These are phyloP conservation scores for Triplophysa bombifrons DNA, from an alignment of 2,797 vertebrate genomes.

Conservation along the genomic window DNA sequence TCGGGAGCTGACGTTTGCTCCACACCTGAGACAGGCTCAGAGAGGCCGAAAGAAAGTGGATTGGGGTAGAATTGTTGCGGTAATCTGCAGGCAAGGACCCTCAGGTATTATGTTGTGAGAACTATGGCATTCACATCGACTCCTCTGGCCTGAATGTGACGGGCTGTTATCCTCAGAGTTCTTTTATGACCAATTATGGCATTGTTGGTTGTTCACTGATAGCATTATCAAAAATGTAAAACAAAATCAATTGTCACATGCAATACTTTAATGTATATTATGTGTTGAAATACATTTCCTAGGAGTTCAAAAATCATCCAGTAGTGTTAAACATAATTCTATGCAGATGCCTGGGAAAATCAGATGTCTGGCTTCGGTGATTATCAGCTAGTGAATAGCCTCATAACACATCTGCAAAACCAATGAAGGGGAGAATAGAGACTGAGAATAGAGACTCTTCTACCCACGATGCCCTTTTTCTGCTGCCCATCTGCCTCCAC, in stretches of 20 bases:
- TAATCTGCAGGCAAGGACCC: constrained; percentile 8
- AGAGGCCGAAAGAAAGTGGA: constrained; percentile 7
- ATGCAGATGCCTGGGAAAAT: neutral
- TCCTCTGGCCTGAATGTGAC: neutral
- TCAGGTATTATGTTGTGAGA: constrained; percentile 23
- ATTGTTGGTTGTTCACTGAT: constrained; percentile 2
- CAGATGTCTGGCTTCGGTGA: constrained; percentile 19
- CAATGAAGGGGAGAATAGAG: constrained; percentile 47
- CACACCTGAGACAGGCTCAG: constrained; percentile 11
- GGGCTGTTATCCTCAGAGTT: neutral
- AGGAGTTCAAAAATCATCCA: neutral
- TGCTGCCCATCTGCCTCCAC: constrained; percentile 46
- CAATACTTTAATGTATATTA: neutral
- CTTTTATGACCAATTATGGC: neutral
- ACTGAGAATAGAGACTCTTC: constrained; percentile 37
- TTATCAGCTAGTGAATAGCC: constrained; percentile 52
- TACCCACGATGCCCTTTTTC: constrained; percentile 43
- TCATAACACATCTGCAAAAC: constrained; percentile 51
- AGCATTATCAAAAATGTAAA: neutral
- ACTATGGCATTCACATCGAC: constrained; percentile 24
- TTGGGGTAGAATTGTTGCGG: constrained; percentile 18
- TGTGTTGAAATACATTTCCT: neutral
- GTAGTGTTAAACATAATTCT: neutral
- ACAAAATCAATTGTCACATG: neutral
- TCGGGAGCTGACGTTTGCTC: constrained; percentile 1